phyloP scores from a whole-genome alignment of 2,797 vertebrate species.

The Sebastes elongatus region DNA sequence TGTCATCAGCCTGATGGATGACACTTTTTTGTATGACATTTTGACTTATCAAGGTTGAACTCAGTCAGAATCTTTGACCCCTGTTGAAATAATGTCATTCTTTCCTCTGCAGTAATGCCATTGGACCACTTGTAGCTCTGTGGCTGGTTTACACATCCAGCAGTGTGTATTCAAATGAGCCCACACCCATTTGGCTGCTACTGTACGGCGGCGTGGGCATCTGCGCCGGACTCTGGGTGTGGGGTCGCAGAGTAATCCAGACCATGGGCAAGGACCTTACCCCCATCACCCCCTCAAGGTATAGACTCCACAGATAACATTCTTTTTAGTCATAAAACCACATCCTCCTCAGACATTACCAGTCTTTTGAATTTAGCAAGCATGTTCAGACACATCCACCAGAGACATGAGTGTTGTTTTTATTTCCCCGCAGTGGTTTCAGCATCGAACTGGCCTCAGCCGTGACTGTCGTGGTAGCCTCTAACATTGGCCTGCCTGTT shows the following conservation, averaged over 20 bases:
- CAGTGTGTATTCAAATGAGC: constrained; percentile 78
- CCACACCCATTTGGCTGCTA: constrained; percentile 93
- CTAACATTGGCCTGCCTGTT: constrained; percentile 95
- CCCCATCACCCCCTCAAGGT: constrained; percentile 98
- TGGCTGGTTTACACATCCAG: constrained; percentile 88
- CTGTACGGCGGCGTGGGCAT: constrained; percentile 95
- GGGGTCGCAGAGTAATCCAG: constrained; percentile 98
- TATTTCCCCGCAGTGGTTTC: constrained; percentile 88
- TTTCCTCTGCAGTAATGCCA: constrained; percentile 89
- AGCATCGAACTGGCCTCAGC: constrained; percentile 98
- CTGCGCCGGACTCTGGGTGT: constrained; percentile 96
- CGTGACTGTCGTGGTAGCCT: constrained; percentile 94
- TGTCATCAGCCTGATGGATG: not conserved
- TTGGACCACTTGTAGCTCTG: constrained; percentile 93
- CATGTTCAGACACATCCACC: not conserved
- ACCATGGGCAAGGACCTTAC: constrained; percentile 99
- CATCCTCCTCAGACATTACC: constrained; percentile 49
- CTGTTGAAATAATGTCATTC: not conserved
- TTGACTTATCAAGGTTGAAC: not conserved
- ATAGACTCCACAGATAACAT: constrained; percentile 15
- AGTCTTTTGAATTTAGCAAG: constrained; percentile 9
- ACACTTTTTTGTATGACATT: not conserved
- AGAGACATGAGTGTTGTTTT: constrained; percentile 8
- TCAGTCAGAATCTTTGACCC: not conserved
- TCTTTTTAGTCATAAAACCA: constrained; percentile 11